phyloP scores from a whole-genome alignment of 2,113 vertebrate genomes.

The Mellivora capensis region DNA sequence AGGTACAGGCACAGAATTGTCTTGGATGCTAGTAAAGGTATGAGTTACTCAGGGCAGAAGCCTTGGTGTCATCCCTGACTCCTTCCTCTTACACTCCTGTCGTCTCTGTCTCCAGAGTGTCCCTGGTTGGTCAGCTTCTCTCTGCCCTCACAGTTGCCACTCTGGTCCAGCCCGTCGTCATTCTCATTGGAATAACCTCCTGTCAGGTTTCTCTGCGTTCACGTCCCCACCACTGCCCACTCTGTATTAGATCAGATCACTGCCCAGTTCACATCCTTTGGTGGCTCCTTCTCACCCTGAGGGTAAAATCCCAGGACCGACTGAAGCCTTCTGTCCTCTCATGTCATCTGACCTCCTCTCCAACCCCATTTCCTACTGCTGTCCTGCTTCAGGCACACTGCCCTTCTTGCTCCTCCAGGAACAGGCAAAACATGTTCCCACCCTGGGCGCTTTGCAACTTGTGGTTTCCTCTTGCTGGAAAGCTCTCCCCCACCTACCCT shows the following conservation, averaged over 20 bases:
- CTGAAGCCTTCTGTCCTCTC: not conserved
- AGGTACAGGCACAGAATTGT: not conserved
- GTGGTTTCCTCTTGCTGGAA: not conserved
- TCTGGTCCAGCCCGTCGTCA: not conserved
- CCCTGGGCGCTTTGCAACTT: not conserved
- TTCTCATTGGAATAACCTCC: not conserved
- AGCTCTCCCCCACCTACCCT: not conserved
- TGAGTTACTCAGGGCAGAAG: not conserved
- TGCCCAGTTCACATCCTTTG: not conserved
- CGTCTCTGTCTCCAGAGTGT: not conserved
- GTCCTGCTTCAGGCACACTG: not conserved
- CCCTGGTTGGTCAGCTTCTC: not conserved
- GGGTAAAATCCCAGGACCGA: not conserved
- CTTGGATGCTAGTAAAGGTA: not conserved
- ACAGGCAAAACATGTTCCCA: not conserved
- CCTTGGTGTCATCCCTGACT: not conserved
- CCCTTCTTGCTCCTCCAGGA: not conserved
- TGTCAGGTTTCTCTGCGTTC: not conserved
- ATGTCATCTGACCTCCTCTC: not conserved
- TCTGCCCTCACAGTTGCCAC: not conserved
- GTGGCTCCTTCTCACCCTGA: not conserved
- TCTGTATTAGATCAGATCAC: not conserved
- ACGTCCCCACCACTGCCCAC: not conserved
- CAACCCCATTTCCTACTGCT: not conserved
- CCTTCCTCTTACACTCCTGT: not conserved